phyloP scores from a whole-genome alignment of 92 coral and sea anemone species.

The Muricea muricata region DNA sequence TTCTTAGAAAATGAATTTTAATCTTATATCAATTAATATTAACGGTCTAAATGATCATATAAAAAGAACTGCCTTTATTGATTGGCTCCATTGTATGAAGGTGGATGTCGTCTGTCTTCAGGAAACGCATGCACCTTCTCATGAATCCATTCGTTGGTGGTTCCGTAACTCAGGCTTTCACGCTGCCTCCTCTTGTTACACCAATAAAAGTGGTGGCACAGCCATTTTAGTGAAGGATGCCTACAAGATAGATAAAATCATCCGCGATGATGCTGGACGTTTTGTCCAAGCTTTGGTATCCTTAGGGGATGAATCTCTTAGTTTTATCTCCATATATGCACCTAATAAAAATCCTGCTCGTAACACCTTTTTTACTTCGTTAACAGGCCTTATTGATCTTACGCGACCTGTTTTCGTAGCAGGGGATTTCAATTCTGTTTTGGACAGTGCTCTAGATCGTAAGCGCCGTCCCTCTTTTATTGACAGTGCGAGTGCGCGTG shows the following conservation, averaged over 20 bases:
- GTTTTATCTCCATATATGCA: conserved; percentile 56
- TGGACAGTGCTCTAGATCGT: conserved; percentile 46
- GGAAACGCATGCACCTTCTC: conserved; percentile 26
- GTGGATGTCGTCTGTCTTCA: conserved; percentile 8
- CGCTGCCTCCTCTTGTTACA: background rate
- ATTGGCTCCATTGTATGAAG: conserved; percentile 39
- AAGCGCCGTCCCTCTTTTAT: background rate
- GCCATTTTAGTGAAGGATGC: conserved; percentile 16
- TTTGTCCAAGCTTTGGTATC: conserved; percentile 9
- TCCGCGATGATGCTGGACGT: conserved; percentile 29
- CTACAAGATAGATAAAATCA: background rate
- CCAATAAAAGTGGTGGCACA: conserved; percentile 35
- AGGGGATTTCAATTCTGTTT: conserved; percentile 70
- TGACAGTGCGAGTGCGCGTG: too few relatives aligned
- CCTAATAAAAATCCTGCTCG: conserved; percentile 57
- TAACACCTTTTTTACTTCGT: conserved; percentile 4
- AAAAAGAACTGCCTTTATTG: conserved; percentile 5
- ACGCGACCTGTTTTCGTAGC: conserved; percentile 29
- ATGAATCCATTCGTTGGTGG: background rate
- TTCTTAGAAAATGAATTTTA: background rate
- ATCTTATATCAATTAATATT: background rate
- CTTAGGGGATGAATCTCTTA: background rate
- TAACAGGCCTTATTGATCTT: background rate
- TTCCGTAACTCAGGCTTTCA: conserved; percentile 2
- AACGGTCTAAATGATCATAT: conserved; percentile 51